Base-by-base conservation (phyloP, 2,797 vertebrate species). In the Enteromius afrohamiltoni region DNA sequence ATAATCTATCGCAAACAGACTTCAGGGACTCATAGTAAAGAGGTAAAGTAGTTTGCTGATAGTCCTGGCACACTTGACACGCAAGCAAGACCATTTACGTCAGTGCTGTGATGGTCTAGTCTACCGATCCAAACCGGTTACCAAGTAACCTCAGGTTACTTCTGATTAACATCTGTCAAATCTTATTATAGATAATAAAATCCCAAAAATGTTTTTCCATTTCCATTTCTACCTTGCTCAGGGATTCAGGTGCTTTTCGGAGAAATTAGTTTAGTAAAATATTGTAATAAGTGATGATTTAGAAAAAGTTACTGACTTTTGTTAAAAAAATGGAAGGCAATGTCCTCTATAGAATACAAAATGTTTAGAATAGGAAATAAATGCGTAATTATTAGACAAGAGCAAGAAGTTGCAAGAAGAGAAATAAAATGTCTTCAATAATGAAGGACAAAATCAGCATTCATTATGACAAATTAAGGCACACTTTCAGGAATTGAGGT, bases 41-140 rank as follows among this genome's bases (percentile, higher is more conserved):
- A 64, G 37, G 49, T 40, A 76, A 87, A 83, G 80, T 73, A 79
- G 80, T 75, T 77, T 85, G 83, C 86, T 85, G 83, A 87, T 87
- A 78, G 64, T 87, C 83, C 70, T 67, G 69, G 79, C 82, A 62
- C 45, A 55, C 70, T 77, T 85, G 86, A 87, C 77, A 67, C 73
- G 77, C 58, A 69, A 77, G 71, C 53, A 23, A 49, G 19, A 45
- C 49, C 0, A 29, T 58, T 58, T 87, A 83, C 73, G 80, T 83
- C 86, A 85, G 9, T 17, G 26, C 68, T 37, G 34, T 82, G 49
- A 84, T 26, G 21, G 70, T 80, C 68, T 53, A 58, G 60, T 34
- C 51, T 51, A 40, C 21, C 1, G n/a, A 67, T 65, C 34, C 71
- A 79, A 78, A 83, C 79, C 70, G 73, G 75, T 71, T 70, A 68